Evolutionary conservation across 1,140 invertebrate species (phyloP).

Genomic region (Trichoplusia ni): DNA sequence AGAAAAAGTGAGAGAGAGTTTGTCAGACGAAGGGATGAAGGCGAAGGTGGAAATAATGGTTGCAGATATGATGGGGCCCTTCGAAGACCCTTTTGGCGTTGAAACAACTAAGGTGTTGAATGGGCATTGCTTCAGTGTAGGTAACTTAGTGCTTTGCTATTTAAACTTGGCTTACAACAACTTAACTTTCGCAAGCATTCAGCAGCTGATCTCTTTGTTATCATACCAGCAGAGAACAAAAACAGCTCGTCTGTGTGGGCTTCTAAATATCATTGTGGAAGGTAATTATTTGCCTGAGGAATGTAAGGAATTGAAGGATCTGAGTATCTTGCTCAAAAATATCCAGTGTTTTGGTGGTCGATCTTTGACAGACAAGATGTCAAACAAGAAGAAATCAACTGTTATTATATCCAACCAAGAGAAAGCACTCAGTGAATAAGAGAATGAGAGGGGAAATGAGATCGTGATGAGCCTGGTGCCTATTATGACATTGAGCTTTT

Average conservation of each 20-base stretch:
- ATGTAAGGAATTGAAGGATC: too few species aligned
- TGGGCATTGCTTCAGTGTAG: slow-evolving; percentile 38
- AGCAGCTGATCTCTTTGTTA: slow-evolving; percentile 40
- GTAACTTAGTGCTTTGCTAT: slow-evolving; percentile 51
- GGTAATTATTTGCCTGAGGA: slow-evolving; percentile 50
- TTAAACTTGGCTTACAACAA: slow-evolving; percentile 60
- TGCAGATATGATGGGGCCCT: slow-evolving; percentile 44
- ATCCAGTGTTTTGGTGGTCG: too few species aligned
- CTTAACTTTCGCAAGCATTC: slow-evolving; percentile 44
- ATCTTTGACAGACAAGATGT: too few species aligned
- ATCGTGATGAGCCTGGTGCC: too few species aligned
- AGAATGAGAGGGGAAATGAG: too few species aligned
- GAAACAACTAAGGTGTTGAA: slow-evolving; percentile 29
- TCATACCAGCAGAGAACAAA: slow-evolving; percentile 44
- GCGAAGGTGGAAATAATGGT: neutral
- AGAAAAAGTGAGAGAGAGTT: neutral
- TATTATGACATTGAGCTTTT: too few species aligned
- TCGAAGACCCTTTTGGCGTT: slow-evolving; percentile 43
- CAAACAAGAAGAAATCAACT: too few species aligned
- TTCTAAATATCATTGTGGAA: slow-evolving; percentile 50
- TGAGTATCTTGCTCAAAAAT: too few species aligned
- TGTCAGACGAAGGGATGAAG: slow-evolving; percentile 42
- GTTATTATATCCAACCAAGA: too few species aligned
- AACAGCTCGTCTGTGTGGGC: slow-evolving; percentile 31
- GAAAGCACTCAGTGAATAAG: too few species aligned